Evolutionary conservation across 1,140 invertebrate species (phyloP), one percentile per base, ranked within the genome.

Genomic region (Hylaeus anthracinus): DNA sequence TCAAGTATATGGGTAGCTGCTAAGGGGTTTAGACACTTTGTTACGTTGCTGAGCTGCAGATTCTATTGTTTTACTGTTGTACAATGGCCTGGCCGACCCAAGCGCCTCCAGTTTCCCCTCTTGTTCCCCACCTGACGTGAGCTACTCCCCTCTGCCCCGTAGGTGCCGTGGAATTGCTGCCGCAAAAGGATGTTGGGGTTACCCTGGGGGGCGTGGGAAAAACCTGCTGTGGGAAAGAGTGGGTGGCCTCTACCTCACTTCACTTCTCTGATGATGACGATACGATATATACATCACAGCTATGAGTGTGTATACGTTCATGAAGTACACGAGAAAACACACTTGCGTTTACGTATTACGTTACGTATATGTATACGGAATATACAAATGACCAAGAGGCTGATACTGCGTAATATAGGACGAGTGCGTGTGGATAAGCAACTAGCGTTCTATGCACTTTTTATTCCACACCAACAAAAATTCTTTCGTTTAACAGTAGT

Each of bases 221-320:
- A 96, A 95, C 95, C 95, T 95, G 95, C 95, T 96, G 95, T 96
- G 95, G 95, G 95, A 96, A 96, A 96, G 95, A 96, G 95, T 96
- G 95, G 95, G 95, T 95, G 95, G 94, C 95, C 94, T 94, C 93
- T 93, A 91, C 92, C 90, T 92, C 92, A 90, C 91, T 91, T 89
- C 87, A 90, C 88, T 89, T 87, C 86, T 89, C 81, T 83, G 81
- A 88, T 89, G 83, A 89, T 88, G 83, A 89, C 86, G 86, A 88
- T 88, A 88, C 86, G 78, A 87, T 85, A 87, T 81, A 81, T 86
- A 82, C 75, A 65, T 72, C 71, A 51, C 69, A 61, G 56, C 72
- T 82, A 71, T 69, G 60, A 78, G 75, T 82, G 82, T 72, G 63
- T 71, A 63, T 26, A n/a, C 10, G 66, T 15, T 12, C 53, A n/a